Evolutionary conservation across 2,113 vertebrate genomes (phyloP), one percentile per base, ranked within the genome.

Genomic region (Laterallus jamaicensis): DNA sequence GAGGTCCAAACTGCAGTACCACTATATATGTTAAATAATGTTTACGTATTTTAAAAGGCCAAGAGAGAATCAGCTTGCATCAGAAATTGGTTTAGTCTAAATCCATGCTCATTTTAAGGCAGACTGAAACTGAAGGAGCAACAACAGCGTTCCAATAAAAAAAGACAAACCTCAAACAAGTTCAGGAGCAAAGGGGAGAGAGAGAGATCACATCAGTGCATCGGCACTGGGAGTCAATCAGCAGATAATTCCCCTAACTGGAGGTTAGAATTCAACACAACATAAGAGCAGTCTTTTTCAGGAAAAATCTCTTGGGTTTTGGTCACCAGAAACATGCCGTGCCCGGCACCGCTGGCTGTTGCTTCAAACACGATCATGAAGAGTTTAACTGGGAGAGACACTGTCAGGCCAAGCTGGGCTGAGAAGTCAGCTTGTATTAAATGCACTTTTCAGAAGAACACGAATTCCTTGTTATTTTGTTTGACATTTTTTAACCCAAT

Each of bases 281-380:
- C 2, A 0, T 39, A 69, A 93, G 55, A 96, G 90, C 60, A 85
- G 25, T 31, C 35, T 77, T 60, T 47, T 52, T 14, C 8, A 24
- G 76, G 76, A 55, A 80, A 32, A 56, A 49, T 20, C 69, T 40
- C 81, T 35, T 64, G 50, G 7, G 8, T 63, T 94, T 50, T 39
- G 62, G 79, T 42, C 31, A 74, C 59, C 58, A 11, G 21, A 24
- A 1, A 40, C 2, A 16, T 3, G n/a, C 55, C 12, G 8, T 24
- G n/a, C 59, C 85, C 5, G 4, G 79, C 76, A 92, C 88, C 50
- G 10, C 0, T 44, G 68, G 70, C 73, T 85, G 70, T 39, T 86
- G 87, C 83, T 93, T 96, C 93, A 96, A 92, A 94, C 93, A 90
- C 82, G 24, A 67, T 28, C 7, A 6, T 19, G 76, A 84, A 90